phyloP scores from a whole-genome alignment of 1,140 invertebrate genomes.

The Vanessa tameamea region DNA sequence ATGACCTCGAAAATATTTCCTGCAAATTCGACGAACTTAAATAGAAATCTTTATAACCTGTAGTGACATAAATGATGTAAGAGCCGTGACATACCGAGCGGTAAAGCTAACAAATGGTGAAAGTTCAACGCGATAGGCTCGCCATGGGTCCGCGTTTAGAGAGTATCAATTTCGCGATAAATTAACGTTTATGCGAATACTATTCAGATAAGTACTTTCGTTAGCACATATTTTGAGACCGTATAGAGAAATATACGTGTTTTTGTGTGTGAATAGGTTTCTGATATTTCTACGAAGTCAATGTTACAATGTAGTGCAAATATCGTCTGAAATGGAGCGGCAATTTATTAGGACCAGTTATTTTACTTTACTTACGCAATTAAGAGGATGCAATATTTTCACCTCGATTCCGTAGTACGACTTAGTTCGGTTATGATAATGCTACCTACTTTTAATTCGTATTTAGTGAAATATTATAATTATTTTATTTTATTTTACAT shows the following conservation, averaged over 20 bases:
- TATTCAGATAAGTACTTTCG: conserved; percentile 26
- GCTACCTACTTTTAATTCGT: conserved; percentile 27
- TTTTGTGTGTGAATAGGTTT: not conserved
- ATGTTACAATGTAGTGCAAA: conserved; percentile 35
- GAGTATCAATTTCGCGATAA: conserved; percentile 29
- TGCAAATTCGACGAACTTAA: not conserved
- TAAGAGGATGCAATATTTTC: conserved; percentile 59
- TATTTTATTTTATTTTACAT: not conserved
- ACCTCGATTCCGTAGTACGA: conserved; percentile 58
- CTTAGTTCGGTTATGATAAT: conserved; percentile 69
- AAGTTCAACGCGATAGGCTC: conserved; percentile 51
- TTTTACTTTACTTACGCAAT: conserved; percentile 65
- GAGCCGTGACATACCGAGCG: conserved; percentile 54
- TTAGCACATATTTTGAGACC: not conserved
- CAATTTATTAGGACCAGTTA: conserved; percentile 57
- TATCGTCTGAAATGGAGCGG: conserved; percentile 63
- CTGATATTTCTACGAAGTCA: conserved; percentile 16
- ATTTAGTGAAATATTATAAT: not conserved
- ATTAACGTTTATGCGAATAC: conserved; percentile 49
- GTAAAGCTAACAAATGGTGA: conserved; percentile 66
- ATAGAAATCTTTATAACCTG: conserved; percentile 27
- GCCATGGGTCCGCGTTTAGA: conserved; percentile 21
- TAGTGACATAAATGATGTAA: conserved; percentile 53
- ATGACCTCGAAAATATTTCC: conserved; percentile 8
- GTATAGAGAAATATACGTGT: not conserved